These are phyloP conservation scores for Agrotis exclamationis DNA, from an alignment of 2,888 invertebrate species.

Conservation along the genomic window DNA sequence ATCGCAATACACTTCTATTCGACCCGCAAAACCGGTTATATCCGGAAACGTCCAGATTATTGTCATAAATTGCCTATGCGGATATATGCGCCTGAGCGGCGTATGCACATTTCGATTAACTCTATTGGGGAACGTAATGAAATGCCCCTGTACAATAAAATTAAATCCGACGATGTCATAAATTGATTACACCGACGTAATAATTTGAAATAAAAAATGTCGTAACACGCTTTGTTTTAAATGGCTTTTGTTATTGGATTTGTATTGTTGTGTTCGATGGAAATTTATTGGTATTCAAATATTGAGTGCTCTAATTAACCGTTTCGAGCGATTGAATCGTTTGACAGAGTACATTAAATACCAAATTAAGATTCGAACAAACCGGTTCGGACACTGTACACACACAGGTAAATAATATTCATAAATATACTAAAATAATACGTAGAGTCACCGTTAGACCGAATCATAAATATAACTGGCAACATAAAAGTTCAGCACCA, in stretches of 20 bases:
- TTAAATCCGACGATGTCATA: conserved; percentile 70
- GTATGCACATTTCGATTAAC: conserved; percentile 82
- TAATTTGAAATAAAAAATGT: conserved; percentile 67
- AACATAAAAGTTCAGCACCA: background rate
- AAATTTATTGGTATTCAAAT: conserved; percentile 17
- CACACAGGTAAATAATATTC: too few relatives aligned
- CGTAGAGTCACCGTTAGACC: too few relatives aligned
- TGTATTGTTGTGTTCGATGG: conserved; percentile 36
- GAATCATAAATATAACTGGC: background rate
- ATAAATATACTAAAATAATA: too few relatives aligned
- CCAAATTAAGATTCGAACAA: background rate
- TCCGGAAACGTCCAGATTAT: conserved; percentile 83
- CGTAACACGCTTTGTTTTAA: conserved; percentile 42
- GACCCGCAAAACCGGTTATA: conserved; percentile 77
- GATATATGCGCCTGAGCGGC: conserved; percentile 66
- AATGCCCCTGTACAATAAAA: conserved; percentile 77
- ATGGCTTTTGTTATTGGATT: conserved; percentile 36
- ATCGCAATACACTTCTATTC: conserved; percentile 80
- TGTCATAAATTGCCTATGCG: conserved; percentile 83
- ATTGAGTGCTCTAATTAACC: conserved; percentile 9
- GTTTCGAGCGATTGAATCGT: background rate
- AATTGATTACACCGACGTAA: conserved; percentile 70
- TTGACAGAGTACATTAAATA: background rate
- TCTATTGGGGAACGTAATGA: conserved; percentile 77
- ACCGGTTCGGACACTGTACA: too few relatives aligned